phyloP scores from a whole-genome alignment of 1,140 invertebrate species.

The Drosophila kanapiae region DNA sequence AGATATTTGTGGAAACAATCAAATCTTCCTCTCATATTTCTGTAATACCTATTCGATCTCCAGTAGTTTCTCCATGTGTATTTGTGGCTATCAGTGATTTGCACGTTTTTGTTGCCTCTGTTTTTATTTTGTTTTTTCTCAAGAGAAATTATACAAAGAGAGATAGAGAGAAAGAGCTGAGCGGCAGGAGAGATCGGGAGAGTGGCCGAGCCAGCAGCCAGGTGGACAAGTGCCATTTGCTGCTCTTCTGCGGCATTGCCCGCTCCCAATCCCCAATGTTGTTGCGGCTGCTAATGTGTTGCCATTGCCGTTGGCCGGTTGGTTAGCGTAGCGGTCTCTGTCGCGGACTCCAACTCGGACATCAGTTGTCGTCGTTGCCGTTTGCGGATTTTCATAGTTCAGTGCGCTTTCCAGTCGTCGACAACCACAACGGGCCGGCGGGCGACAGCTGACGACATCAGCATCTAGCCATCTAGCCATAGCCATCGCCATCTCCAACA shows the following conservation, averaged over 20 bases:
- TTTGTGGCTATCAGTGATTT: slow-evolving; percentile 2
- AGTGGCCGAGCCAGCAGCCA: slow-evolving; percentile 28
- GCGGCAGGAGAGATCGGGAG: slow-evolving; percentile 37
- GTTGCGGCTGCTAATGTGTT: slow-evolving; percentile 45
- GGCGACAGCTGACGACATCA: slow-evolving; percentile 62
- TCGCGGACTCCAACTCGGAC: slow-evolving; percentile 48
- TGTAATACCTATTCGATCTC: not conserved
- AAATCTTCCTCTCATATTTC: too few relatives aligned
- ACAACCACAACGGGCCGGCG: slow-evolving; percentile 50
- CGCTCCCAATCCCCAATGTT: slow-evolving; percentile 10
- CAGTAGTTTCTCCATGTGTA: not conserved
- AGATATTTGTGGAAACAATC: too few relatives aligned
- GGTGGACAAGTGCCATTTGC: slow-evolving; percentile 73
- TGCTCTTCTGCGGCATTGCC: slow-evolving; percentile 53
- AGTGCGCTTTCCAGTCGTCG: slow-evolving; percentile 82
- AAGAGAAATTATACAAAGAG: slow-evolving; percentile 21
- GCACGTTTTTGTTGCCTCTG: slow-evolving; percentile 7
- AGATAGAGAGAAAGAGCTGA: slow-evolving; percentile 13
- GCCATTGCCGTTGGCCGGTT: slow-evolving; percentile 47
- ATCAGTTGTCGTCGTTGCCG: slow-evolving; percentile 49
- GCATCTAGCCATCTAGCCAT: slow-evolving; percentile 10
- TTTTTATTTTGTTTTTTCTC: not conserved
- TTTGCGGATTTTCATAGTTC: slow-evolving; percentile 80
- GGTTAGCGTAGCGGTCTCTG: slow-evolving; percentile 47
- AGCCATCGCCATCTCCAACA: slow-evolving; percentile 7